Base-by-base conservation (phyloP, 2,888 invertebrate genomes). In the Lochmaea capreae region DNA sequence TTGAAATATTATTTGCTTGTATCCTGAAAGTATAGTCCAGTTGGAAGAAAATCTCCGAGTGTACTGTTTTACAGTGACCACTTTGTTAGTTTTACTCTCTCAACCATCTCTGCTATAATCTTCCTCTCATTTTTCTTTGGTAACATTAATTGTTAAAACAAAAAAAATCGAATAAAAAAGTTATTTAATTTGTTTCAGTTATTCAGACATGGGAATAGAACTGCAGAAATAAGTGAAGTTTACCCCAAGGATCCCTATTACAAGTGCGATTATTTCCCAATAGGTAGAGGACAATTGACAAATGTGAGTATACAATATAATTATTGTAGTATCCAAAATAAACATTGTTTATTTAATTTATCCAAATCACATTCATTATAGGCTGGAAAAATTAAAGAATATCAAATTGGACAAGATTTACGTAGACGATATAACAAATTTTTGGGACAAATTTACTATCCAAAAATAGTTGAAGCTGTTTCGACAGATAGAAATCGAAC, bases 401-500 rank as follows among this genome's bases (percentile, higher is more conserved):
- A 90, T 82, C 88, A 89, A 76, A 88, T 91, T 74, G 94, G 94
- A 14, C 84, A 88, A 77, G 92, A 89, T 85, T 84, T 94, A 57
- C 88, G 92, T 71, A 84, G 88, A 73, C 88, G 92, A 74, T 94
- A 94, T 84, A 86, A 87, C 62, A 81, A 85, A 33, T 92, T 92
- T 84, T 86, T 94, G 65, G 91, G 90, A 14, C 85, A 87, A 18
- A 83, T 87, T 63, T 93, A 91, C 83, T 87, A 87, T 77, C 89
- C 90, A 6, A 88, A 90, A 71, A 74, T 81, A 33, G 76, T 94
- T 62, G 89, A 90, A 82, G 90, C 94, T 4, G 89, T 92, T 82
- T 90, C 91, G 66, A 93, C 94, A 0, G 92, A 92, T 75, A 90
- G 92, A 54, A 90, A 93, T 82, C 88, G 95, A 70, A 92, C 95